These are phyloP conservation scores for Cotesia glomerata DNA, from an alignment of 1,140 invertebrate genomes.

Conservation along the genomic window DNA sequence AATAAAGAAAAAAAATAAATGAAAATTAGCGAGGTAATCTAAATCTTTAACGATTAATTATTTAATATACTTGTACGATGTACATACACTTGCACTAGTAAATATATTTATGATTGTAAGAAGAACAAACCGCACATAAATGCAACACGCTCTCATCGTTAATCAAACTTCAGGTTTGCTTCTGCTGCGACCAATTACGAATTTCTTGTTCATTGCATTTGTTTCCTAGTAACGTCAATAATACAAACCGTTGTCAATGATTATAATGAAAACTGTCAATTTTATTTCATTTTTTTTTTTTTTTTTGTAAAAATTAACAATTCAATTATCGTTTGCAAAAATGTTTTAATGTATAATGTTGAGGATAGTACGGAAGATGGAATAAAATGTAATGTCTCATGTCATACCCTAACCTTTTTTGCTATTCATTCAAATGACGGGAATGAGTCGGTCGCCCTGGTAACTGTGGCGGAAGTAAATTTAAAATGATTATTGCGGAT, in stretches of 20 bases:
- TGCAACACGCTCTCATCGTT: constrained; percentile 21
- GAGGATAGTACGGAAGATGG: no score
- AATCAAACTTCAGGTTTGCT: constrained; percentile 24
- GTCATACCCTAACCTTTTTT: background rate
- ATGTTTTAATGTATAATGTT: no score
- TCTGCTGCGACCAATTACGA: constrained; percentile 17
- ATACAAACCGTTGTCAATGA: background rate
- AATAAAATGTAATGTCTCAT: background rate
- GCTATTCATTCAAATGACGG: background rate
- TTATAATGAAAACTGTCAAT: background rate
- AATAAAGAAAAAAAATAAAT: no score
- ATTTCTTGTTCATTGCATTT: background rate
- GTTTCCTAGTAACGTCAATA: background rate
- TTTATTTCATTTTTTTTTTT: constrained; percentile 1
- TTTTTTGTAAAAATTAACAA: background rate
- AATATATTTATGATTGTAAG: constrained; percentile 8
- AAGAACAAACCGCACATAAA: constrained; percentile 20
- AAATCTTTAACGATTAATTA: background rate
- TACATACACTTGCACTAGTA: background rate
- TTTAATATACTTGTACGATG: background rate
- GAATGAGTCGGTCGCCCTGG: background rate
- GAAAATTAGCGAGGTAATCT: no score
- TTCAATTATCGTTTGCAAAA: no score
- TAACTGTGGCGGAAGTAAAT: background rate
- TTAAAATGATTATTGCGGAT: background rate